These are phyloP conservation scores for Sinotaia quadrata DNA, from an alignment of 2,888 invertebrate genomes.

Conservation along the genomic window DNA sequence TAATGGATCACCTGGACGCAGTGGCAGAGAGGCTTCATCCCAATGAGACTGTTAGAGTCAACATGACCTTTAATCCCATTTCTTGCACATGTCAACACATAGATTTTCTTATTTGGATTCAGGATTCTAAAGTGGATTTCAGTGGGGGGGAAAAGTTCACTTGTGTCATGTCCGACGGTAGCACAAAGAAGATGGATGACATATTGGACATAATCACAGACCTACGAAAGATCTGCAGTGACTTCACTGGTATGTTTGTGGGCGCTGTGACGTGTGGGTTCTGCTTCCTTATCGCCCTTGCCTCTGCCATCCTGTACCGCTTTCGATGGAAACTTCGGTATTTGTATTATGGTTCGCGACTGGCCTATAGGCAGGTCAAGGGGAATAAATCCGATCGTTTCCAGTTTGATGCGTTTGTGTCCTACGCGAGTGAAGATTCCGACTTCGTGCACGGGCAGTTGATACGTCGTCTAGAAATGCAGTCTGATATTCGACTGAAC, in stretches of 20 bases:
- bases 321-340: slow-evolving; percentile 1
- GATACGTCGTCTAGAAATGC: slow-evolving; percentile 11
- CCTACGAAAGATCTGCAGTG: neutral
- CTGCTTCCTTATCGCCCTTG: neutral
- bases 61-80: slow-evolving; percentile 19
- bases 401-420: slow-evolving; percentile 24
- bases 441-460: slow-evolving; percentile 22
- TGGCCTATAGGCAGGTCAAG: neutral
- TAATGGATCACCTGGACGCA: neutral
- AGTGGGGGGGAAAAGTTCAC: neutral
- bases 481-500: slow-evolving; percentile 14
- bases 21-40: neutral
- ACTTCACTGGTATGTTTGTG: neutral
- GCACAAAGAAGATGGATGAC: neutral
- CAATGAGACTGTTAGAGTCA: neutral
- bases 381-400: neutral
- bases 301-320: neutral
- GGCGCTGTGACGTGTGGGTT: neutral
- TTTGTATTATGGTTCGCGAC: neutral
- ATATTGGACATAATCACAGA: neutral
- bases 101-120: slow-evolving; percentile 26
- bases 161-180: neutral
- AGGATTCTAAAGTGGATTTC: neutral
- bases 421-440: slow-evolving; percentile 19
- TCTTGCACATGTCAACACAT: slow-evolving; percentile 20